Conservation (phyloP, 1,140 invertebrate genomes). For the Neodiprion virginianus region DNA sequence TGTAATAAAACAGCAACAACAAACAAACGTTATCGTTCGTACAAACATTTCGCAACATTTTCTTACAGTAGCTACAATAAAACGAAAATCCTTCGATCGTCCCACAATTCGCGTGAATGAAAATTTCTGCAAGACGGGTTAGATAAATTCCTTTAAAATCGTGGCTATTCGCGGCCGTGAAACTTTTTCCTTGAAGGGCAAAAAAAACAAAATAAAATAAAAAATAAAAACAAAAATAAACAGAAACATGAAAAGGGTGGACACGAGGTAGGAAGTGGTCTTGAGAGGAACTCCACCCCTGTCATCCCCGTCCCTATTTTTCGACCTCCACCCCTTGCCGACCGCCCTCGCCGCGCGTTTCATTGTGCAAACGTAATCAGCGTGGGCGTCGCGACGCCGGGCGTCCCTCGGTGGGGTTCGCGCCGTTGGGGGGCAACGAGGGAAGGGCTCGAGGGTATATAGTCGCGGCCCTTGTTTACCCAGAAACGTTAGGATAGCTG, state of each 20-base stretch:
- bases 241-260: background rate
- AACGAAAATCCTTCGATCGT: too few relatives aligned
- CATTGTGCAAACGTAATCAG: conserved; percentile 7
- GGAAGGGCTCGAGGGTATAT: background rate
- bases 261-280: background rate
- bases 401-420: background rate
- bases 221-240: too few relatives aligned
- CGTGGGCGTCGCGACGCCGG: background rate
- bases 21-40: too few relatives aligned
- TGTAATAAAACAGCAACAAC: too few relatives aligned
- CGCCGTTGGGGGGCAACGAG: background rate
- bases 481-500: background rate
- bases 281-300: background rate
- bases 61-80: too few relatives aligned
- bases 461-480: background rate
- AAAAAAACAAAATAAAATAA: too few relatives aligned
- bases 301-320: background rate
- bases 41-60: too few relatives aligned
- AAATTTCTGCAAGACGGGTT: too few relatives aligned
- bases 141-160: too few relatives aligned
- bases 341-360: background rate
- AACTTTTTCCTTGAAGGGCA: too few relatives aligned
- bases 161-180: too few relatives aligned
- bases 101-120: too few relatives aligned
- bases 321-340: background rate